A percentile compares a stretch with the other conserved stretches of the same genome.
Conservation (phyloP, 2,113 vertebrate species). For the Asarcornis scutulata region DNA sequence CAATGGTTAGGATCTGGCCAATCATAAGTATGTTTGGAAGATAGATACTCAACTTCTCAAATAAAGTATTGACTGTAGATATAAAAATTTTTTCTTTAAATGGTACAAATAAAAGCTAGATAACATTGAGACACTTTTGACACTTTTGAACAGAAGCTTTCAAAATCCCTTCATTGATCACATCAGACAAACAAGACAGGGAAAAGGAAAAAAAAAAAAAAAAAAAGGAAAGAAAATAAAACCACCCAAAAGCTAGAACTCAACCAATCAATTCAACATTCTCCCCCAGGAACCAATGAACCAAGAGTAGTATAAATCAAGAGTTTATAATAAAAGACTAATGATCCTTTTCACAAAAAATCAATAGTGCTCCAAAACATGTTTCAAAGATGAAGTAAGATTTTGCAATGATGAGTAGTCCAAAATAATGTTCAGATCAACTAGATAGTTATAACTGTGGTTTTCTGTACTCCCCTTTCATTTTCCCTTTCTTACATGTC, state of each 20-base stretch:
- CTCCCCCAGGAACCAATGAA: conserved; percentile 9
- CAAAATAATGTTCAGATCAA: conserved; percentile 31
- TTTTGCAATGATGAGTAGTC: conserved; percentile 1
- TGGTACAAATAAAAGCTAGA: not conserved
- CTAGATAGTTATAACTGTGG: conserved; percentile 1
- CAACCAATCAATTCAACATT: conserved; percentile 31
- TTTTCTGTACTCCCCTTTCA: conserved; percentile 42
- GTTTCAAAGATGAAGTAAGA: conserved; percentile 41
- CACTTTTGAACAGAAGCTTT: not conserved
- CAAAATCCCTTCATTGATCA: conserved; percentile 15
- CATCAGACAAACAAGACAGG: not conserved
- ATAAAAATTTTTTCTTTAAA: not conserved
- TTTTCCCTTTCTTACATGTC: conserved; percentile 48
- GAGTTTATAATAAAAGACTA: conserved; percentile 55
- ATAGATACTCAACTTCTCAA: not conserved
- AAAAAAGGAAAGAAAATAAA: not conserved
- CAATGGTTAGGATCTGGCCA: not conserved
- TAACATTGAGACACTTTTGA: not conserved
- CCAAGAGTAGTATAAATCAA: not conserved
- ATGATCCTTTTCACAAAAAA: conserved; percentile 7
- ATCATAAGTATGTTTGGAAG: not conserved
- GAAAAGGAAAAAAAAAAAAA: not conserved
- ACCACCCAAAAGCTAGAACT: not conserved
- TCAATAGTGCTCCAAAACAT: conserved; percentile 36
- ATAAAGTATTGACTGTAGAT: not conserved